Conservation (phyloP, 2,888 invertebrate genomes). For the Andrena hattorfiana region DNA sequence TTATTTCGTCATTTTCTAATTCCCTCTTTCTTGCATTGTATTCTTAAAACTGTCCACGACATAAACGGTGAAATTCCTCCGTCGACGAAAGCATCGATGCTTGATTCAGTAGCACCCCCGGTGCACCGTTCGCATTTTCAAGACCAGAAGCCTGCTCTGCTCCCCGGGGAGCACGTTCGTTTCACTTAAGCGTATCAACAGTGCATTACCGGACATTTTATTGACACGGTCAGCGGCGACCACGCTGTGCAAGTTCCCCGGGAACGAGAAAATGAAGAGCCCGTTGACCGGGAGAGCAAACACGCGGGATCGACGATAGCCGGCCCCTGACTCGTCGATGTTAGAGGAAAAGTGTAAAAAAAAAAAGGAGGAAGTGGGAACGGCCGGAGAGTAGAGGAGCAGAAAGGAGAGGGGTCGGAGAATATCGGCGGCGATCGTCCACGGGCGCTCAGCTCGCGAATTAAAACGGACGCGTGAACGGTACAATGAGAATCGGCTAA, state of each 20-base stretch:
- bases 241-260: constrained; percentile 24
- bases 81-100: not conserved
- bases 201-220: constrained; percentile 29
- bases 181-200: constrained; percentile 24
- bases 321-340: not conserved
- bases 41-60: no score
- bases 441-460: constrained; percentile 31
- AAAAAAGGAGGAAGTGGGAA: not conserved
- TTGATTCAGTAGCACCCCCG: constrained; percentile 5
- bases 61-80: no score
- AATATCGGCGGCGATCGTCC: constrained; percentile 27
- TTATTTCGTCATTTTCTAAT: no score
- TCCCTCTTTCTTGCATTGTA: no score
- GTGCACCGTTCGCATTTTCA: not conserved
- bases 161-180: not conserved
- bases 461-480: constrained; percentile 45
- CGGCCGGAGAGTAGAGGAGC: not conserved
- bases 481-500: constrained; percentile 60
- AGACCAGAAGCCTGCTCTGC: not conserved
- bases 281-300: constrained; percentile 54
- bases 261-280: constrained; percentile 54
- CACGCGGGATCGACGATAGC: constrained; percentile 36
- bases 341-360: constrained; percentile 24
- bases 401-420: not conserved
- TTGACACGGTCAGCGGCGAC: constrained; percentile 7